phyloP scores from a whole-genome alignment of 2,888 invertebrate species.

The Synergus umbraculus region DNA sequence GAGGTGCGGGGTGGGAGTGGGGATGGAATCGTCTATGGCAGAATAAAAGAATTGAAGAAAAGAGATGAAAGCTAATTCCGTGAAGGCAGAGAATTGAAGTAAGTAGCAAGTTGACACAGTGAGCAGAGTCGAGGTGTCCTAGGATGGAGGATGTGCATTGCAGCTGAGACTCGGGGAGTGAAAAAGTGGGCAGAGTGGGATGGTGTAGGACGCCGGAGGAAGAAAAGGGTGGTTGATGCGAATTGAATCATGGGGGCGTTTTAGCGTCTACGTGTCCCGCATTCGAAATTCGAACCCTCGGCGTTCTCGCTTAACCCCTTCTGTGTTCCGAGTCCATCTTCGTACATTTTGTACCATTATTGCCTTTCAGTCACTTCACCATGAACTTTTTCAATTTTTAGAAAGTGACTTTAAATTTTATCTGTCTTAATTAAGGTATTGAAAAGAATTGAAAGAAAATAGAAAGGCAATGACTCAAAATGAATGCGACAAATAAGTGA shows the following conservation, averaged over 20 bases:
- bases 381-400: not conserved
- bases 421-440: not conserved
- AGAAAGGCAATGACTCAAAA: not conserved
- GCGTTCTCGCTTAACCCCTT: conserved; percentile 54
- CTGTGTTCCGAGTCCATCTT: conserved; percentile 53
- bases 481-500: too few species aligned
- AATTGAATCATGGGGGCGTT: conserved; percentile 77
- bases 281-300: conserved; percentile 69
- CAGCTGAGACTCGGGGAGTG: conserved; percentile 43
- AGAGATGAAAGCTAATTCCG: conserved; percentile 40
- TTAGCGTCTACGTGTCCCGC: conserved; percentile 75
- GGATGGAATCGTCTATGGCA: not conserved
- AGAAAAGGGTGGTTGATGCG: conserved; percentile 70
- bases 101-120: conserved; percentile 61
- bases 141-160: conserved; percentile 50
- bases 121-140: conserved; percentile 47
- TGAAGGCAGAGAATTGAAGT: conserved; percentile 57
- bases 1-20: not conserved
- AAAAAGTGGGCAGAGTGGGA: conserved; percentile 45
- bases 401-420: not conserved
- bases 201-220: conserved; percentile 53
- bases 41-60: conserved; percentile 25
- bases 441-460: not conserved
- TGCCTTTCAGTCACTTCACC: conserved; percentile 52
- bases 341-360: conserved; percentile 44